Conservation (phyloP, 1,140 invertebrate species). For the Phocides pigmalion region DNA sequence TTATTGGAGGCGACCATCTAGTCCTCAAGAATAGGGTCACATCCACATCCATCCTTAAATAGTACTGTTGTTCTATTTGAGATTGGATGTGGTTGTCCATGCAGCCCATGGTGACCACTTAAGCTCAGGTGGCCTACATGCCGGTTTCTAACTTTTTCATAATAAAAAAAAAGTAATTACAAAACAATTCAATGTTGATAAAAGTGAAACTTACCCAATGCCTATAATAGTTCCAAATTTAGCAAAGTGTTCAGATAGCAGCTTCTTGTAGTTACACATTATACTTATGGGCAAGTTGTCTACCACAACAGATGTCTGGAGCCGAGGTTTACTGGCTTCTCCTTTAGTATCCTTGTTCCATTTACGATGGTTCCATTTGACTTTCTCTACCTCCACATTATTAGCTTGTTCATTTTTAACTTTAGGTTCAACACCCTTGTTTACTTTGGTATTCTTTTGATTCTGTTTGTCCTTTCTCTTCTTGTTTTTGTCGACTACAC, state of each 20-base stretch:
- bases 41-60: no score
- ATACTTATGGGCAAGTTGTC: conserved; percentile 65
- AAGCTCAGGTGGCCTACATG: no score
- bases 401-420: neutral
- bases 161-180: neutral
- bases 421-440: conserved; percentile 26
- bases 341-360: conserved; percentile 68
- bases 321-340: conserved; percentile 35
- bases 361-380: conserved; percentile 67
- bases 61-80: no score
- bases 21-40: no score
- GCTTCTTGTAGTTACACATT: conserved; percentile 59
- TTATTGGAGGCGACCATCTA: no score
- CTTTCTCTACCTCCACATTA: conserved; percentile 53
- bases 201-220: conserved; percentile 57
- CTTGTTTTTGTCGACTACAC: conserved; percentile 64
- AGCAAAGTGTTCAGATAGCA: conserved; percentile 60
- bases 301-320: conserved; percentile 50
- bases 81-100: no score
- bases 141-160: no score
- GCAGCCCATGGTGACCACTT: no score
- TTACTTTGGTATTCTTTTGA: conserved; percentile 15
- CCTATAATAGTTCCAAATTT: conserved; percentile 59
- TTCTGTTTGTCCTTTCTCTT: conserved; percentile 52
- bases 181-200: neutral